These are phyloP conservation scores for Aldabrachelys gigantea DNA, from an alignment of 2,113 vertebrate genomes.

Conservation along the genomic window DNA sequence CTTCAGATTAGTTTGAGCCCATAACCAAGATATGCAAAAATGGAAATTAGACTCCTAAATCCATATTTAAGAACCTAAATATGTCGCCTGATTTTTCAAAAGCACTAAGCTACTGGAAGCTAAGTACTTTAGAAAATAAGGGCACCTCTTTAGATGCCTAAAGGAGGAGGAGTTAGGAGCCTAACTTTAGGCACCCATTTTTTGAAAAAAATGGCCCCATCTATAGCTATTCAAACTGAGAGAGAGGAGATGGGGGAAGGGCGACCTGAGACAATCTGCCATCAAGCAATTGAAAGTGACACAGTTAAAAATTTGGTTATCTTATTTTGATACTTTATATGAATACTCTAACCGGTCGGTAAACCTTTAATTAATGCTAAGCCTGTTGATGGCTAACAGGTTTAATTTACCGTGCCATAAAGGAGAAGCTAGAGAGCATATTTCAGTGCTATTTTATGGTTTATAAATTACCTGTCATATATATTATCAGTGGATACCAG, in stretches of 20 bases:
- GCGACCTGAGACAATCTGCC: neutral
- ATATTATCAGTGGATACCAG: neutral
- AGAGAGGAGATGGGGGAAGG: neutral
- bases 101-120: neutral
- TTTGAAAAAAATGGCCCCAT: neutral
- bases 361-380: conserved; percentile 54
- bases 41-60: neutral
- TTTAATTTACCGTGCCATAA: conserved; percentile 63
- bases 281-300: conserved; percentile 11
- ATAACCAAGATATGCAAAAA: neutral
- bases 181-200: neutral
- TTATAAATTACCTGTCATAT: conserved; percentile 58
- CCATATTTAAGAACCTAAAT: accelerated
- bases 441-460: conserved; percentile 49
- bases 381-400: conserved; percentile 36
- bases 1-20: neutral
- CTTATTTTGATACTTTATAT: conserved; percentile 16
- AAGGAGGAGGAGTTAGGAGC: neutral
- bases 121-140: too few relatives aligned
- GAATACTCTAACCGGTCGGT: conserved; percentile 1
- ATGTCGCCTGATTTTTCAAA: neutral
- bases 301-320: neutral
- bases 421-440: neutral
- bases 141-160: neutral
- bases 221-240: accelerated